phyloP scores from a whole-genome alignment of 92 coral and sea anemone genomes.

The Galaxea fascicularis region DNA sequence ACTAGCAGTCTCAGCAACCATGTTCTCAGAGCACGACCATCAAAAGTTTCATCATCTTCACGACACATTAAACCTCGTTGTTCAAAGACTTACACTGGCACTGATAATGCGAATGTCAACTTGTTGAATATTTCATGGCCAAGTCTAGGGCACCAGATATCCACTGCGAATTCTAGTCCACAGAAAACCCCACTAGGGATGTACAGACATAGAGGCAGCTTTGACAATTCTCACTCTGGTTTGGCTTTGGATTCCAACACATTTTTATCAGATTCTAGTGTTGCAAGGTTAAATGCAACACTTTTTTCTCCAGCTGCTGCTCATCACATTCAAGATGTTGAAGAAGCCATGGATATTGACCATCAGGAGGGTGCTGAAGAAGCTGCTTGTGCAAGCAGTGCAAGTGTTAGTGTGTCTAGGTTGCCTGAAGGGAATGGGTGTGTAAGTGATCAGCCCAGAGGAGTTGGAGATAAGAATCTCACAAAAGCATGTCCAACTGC shows the following conservation, averaged over 20 bases:
- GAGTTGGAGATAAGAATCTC: neutral
- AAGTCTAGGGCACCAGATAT: conserved; percentile 15
- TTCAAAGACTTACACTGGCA: neutral
- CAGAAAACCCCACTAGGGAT: conserved; percentile 49
- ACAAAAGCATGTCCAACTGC: neutral
- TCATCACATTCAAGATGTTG: conserved; percentile 41
- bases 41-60: conserved; percentile 19
- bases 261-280: conserved; percentile 2
- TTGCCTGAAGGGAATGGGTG: neutral
- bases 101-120: conserved; percentile 26
- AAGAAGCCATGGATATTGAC: conserved; percentile 74
- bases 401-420: neutral
- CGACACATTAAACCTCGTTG: conserved; percentile 2
- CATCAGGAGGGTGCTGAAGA: conserved; percentile 55
- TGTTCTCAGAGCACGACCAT: conserved; percentile 30
- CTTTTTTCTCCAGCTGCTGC: conserved; percentile 30
- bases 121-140: conserved; percentile 44
- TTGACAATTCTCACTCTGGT: neutral
- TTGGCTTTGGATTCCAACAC: conserved; percentile 11
- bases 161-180: conserved; percentile 38
- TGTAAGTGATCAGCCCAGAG: neutral
- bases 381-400: conserved; percentile 1
- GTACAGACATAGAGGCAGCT: conserved; percentile 2
- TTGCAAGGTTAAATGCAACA: conserved; percentile 46
- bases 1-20: conserved; percentile 1